These are phyloP conservation scores for Brachionus plicatilis DNA, from an alignment of 1,140 invertebrate genomes.

Conservation along the genomic window DNA sequence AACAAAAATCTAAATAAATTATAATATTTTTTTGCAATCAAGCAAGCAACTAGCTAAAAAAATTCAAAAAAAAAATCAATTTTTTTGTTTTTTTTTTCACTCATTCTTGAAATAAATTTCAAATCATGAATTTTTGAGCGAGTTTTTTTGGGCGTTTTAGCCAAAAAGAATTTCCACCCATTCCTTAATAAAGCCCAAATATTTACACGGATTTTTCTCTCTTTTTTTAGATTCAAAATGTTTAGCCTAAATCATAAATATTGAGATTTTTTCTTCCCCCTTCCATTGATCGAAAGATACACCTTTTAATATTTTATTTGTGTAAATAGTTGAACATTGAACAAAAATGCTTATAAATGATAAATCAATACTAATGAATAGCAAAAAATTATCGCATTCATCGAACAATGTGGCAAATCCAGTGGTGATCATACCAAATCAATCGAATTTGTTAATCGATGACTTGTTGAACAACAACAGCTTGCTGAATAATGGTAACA, in stretches of 20 bases:
- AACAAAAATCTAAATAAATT: constrained; percentile 27
- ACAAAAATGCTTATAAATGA: constrained; percentile 30
- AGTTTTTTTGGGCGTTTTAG: background rate
- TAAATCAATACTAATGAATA: constrained; percentile 30
- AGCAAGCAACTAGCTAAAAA: background rate
- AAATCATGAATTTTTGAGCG: background rate
- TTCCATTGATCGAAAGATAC: background rate
- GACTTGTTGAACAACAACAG: constrained; percentile 21
- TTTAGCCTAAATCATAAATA: constrained; percentile 3
- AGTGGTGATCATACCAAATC: constrained; percentile 27
- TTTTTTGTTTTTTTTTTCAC: background rate
- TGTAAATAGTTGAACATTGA: background rate
- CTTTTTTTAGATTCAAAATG: background rate
- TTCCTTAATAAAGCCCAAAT: background rate
- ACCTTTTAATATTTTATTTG: background rate
- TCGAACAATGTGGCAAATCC: constrained; percentile 33
- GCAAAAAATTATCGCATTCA: constrained; percentile 17
- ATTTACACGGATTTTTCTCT: background rate
- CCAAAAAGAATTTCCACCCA: background rate
- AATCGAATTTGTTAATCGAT: constrained; percentile 17
- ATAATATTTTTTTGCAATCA: constrained; percentile 28
- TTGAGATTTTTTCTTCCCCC: background rate
- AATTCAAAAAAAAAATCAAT: background rate
- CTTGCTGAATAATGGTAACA: constrained; percentile 9
- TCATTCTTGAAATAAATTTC: background rate